These are phyloP conservation scores for Anguilla anguilla DNA, from an alignment of 2,797 vertebrate genomes.

Conservation along the genomic window DNA sequence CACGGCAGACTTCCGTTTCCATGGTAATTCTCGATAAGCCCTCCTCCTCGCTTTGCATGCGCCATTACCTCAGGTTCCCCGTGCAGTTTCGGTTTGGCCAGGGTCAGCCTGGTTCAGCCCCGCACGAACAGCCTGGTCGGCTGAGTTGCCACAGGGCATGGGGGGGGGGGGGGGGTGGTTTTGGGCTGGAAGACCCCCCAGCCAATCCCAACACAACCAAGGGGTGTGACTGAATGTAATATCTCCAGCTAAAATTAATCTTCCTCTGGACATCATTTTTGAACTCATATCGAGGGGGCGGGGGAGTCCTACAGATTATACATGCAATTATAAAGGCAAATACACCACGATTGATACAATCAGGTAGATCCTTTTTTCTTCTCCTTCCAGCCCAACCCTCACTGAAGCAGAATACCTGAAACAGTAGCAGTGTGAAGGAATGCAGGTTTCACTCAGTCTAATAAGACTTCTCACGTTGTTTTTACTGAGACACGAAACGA, in stretches of 20 bases:
- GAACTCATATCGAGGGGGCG: background rate
- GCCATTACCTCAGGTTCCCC: background rate
- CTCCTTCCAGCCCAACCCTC: background rate
- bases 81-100: conserved; percentile 27
- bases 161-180: background rate
- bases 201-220: background rate
- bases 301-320: background rate
- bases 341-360: background rate
- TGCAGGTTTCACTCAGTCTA: background rate
- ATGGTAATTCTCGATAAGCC: conserved; percentile 53
- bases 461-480: background rate
- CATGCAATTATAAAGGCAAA: background rate
- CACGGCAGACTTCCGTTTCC: conserved; percentile 36
- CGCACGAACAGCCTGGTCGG: background rate
- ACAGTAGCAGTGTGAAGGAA: background rate
- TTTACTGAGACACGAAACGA: background rate
- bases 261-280: background rate
- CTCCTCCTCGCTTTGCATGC: conserved; percentile 42
- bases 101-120: background rate
- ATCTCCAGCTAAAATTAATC: background rate
- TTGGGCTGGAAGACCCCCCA: background rate
- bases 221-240: background rate
- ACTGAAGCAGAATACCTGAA: background rate
- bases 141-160: background rate
- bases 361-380: background rate